phyloP scores from a whole-genome alignment of 2,888 invertebrate genomes.

The Zelleria hepariella region DNA sequence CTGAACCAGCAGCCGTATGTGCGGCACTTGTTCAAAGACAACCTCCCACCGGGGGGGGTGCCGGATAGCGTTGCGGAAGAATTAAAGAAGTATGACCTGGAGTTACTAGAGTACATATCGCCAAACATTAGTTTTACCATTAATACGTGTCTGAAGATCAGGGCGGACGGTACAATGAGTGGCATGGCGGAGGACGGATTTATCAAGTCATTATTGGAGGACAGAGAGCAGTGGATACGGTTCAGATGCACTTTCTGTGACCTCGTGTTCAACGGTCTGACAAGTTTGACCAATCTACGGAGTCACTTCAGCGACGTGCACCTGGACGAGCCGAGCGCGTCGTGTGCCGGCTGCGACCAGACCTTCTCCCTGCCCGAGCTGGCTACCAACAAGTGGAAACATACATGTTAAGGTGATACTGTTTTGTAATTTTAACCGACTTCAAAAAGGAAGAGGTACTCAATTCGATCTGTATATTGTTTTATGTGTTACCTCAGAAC shows the following conservation, averaged over 20 bases:
- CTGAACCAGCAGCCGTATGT: constrained; percentile 1
- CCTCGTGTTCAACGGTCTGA: neutral
- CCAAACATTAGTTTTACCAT: neutral
- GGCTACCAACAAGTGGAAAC: neutral
- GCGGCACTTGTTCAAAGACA: neutral
- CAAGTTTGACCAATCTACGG: neutral
- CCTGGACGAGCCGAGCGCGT: neutral
- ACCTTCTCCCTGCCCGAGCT: neutral
- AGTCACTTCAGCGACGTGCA: neutral
- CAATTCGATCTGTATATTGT: no score
- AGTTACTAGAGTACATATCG: neutral
- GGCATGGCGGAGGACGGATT: neutral
- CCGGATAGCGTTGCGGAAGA: no score
- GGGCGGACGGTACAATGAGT: neutral
- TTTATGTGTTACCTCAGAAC: no score
- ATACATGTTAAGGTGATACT: neutral
- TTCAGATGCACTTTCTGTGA: neutral
- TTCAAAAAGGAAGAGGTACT: no score
- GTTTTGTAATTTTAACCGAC: no score
- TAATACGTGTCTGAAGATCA: neutral
- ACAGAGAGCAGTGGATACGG: neutral
- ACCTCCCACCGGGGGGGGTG: neutral
- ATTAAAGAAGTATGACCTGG: neutral
- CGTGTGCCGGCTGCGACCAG: neutral
- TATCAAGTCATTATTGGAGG: neutral